Evolutionary conservation across 2,888 invertebrate species (phyloP), one percentile per base, ranked within the genome.

Genomic region (Cylloceria caligata): DNA sequence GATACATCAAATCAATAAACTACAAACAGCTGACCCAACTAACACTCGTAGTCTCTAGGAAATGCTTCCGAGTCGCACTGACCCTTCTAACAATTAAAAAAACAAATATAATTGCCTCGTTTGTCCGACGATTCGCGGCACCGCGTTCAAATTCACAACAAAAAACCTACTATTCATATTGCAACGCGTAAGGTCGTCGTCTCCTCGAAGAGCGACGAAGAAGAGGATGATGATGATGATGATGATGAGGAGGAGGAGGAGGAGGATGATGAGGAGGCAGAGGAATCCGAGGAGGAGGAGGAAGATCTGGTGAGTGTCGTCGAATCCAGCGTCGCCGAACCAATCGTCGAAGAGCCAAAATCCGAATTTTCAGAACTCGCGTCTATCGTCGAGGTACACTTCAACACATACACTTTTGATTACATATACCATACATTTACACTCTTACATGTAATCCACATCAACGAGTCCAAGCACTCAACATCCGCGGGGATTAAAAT

Each of bases 231-330:
- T 19, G 74, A 86, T 0, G 84, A 80, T 57, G 86, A 83, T 16
- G 86, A 87, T 69, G 4, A 24, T 16, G 74, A 86, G 1, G 85
- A 84, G 62, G 84, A 83, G 24, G 86, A 87, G 64, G 85, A 85
- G 30, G 83, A 85, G 9, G 85, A 84, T 24, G 86, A 88, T 16
- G 74, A 86, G 1, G 85, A 84, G 62, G 84, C 83, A 21, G 86
- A 87, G 64, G 85, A 85, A n/a, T n/a, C n/a, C n/a, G n/a, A n/a
- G n/a, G n/a, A n/a, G 27, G 88, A 88, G 30, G 89, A 89, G 11
- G 89, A 89, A 9, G 89, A 89, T 83, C 84, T 86, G 86, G 88
- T 89, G 85, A 91, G 89, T 87, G 87, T 89, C 84, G 85, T 90
- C 86, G 90, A 90, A 45, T 89, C 89, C 80, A 90, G 87, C 84